Base-by-base conservation (phyloP, 2,113 vertebrate genomes). In the pig (Sus scrofa) region DNA sequence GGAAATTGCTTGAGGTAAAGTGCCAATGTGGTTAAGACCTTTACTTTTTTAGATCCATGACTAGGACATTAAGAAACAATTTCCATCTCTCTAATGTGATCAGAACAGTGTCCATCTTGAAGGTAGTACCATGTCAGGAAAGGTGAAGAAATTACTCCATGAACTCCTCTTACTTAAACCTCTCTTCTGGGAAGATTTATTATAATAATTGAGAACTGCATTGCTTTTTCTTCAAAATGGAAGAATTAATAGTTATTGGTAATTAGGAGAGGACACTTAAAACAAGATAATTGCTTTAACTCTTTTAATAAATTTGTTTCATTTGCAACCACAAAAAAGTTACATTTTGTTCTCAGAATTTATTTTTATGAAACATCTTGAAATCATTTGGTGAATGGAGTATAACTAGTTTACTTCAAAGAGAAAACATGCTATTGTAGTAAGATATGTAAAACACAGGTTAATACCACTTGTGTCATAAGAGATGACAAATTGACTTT, bases 321-420 rank as follows among this genome's bases (percentile, higher is more conserved):
- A 95, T 79, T 74, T 83, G 19, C 24, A 86, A 65, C 9, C 4
- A 86, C n/a, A 74, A n/a, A 73, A 79, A 81, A 39, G 11, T 81
- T 65, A 30, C 4, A 58, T 56, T 92, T 34, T 67, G 56, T 54
- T 79, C n/a, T 91, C 50, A 73, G 63, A 93, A 58, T 74, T 74
- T 56, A 65, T 34, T 79, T 91, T 92, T 86, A 77, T 65, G 6
- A 91, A 78, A 30, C 89, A 89, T 58, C 14, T 88, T 37, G 50
- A 71, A 67, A 52, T 91, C 86, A 93, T 58, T 94, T 86, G 20
- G 68, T 94, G 39, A 67, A 27, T 65, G 20, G 6, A 50, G 32
- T 75, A 65, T 52, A 79, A 74, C 24, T 86, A 60, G 8, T 83
- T 86, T 67, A n/a, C 6, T 75, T 63, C 20, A 68, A 74, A 73